Base-by-base conservation (phyloP, 1,140 invertebrate species). In the Macrotrachela quadricornifera region DNA sequence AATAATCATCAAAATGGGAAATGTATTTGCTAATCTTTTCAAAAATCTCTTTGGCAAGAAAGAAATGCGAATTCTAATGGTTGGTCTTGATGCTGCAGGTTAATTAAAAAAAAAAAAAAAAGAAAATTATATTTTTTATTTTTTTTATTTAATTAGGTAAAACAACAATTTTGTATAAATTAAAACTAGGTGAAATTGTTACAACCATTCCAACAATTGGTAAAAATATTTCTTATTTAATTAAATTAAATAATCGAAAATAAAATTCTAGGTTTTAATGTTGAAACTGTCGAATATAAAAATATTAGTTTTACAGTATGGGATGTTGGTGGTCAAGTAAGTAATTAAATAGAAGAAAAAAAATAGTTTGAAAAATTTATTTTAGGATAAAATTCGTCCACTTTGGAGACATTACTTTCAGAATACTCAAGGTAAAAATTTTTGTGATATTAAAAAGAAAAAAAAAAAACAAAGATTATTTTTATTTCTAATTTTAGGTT, bases 61-160 rank as follows among this genome's bases (percentile, higher is more conserved):
- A 70, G 86, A 92, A 77, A 91, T 92, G 85, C 82, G 87, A 75
- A 92, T 92, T 79, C 77, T 92, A 71, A 92, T 92, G 87, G 88
- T 87, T 61, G 88, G 88, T 41, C 74, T 95, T 50, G 88, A 95
- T 74, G 86, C 86, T 51, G 88, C 88, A 61, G 90, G 90, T 30
- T 30, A 4, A 8, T 30, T 30, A 4, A 8, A 30, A 30, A 30
- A 30, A 30, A 4, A 8, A 30, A 30, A 4, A 2, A 30, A 4
- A 4, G 2, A 8, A 30, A 4, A 30, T n/a, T 30, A 30, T 30
- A 30, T 30, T 4, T 30, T 8, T 30, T 91, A 91, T 86, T 88
- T 87, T 61, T 88, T 87, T 42, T 74, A 94, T 46, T 88, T 94
- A 74, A 86, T 86, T 88, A 61, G 90, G 90, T 61, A 96, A 96